Evolutionary conservation across 1,140 invertebrate species (phyloP).

Genomic region (Atta cephalotes): DNA sequence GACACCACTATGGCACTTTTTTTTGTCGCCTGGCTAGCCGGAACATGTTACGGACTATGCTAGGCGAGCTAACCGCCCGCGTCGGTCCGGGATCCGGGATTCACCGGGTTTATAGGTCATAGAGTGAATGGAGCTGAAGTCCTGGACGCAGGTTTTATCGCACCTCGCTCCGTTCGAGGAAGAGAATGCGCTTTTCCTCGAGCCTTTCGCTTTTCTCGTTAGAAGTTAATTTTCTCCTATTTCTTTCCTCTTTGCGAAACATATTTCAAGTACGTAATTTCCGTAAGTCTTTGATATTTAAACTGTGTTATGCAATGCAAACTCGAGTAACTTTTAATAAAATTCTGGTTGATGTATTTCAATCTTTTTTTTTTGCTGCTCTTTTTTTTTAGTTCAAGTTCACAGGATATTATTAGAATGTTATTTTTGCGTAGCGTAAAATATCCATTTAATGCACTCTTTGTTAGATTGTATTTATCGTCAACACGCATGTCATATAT

Average conservation of each 20-base stretch:
- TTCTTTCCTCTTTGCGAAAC: constrained; percentile 25
- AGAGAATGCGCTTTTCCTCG: constrained; percentile 37
- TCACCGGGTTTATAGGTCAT: constrained; percentile 76
- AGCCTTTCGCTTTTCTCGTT: constrained; percentile 43
- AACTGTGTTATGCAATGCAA: constrained; percentile 28
- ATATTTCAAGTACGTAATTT: constrained; percentile 43
- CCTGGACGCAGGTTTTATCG: constrained; percentile 71
- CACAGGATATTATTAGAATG: background rate
- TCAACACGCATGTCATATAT: background rate
- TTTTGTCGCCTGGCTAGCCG: constrained; percentile 46
- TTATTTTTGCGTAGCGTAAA: background rate
- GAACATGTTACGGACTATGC: constrained; percentile 36
- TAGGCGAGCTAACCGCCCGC: constrained; percentile 51
- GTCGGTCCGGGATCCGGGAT: constrained; percentile 31
- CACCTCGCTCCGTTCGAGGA: constrained; percentile 19
- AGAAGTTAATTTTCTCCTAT: constrained; percentile 25
- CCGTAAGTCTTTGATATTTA: constrained; percentile 34
- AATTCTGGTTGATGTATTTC: background rate
- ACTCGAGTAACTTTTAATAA: constrained; percentile 39
- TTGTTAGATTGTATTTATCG: constrained; percentile 15
- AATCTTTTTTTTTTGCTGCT: background rate
- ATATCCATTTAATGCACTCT: background rate
- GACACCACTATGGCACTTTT: constrained; percentile 66
- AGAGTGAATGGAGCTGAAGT: constrained; percentile 63
- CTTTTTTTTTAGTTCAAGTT: constrained; percentile 9